A percentile compares a stretch with the other conserved stretches of the same genome.
Evolutionary conservation across 1,140 invertebrate genomes (phyloP).

Genomic region (Sycophila sp.): DNA sequence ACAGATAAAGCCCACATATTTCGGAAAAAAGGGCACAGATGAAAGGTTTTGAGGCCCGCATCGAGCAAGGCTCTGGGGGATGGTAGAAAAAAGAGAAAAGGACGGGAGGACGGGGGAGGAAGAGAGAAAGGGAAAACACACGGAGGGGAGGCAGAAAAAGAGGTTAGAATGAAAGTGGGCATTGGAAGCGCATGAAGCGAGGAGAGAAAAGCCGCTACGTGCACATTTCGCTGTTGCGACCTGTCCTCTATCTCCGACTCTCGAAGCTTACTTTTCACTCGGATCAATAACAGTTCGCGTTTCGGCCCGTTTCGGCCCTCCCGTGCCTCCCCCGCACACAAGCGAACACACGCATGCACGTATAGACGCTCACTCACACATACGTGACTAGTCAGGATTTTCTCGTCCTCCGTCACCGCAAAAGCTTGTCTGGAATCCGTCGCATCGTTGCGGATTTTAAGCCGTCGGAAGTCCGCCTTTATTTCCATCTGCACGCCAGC

Average conservation of each 20-base stretch:
- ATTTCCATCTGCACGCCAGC: conserved; percentile 10
- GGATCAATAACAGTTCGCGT: conserved; percentile 25
- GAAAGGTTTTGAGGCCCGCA: not conserved
- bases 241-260: conserved; percentile 6
- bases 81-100: not conserved
- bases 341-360: not conserved
- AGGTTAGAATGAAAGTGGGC: not conserved
- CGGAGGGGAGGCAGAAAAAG: not conserved
- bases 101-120: not conserved
- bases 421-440: conserved; percentile 3
- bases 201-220: conserved; percentile 4
- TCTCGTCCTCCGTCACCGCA: not conserved
- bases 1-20: conserved; percentile 1
- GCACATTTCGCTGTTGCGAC: not conserved
- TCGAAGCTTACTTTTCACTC: conserved; percentile 27
- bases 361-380: not conserved
- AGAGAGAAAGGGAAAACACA: not conserved
- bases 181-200: not conserved
- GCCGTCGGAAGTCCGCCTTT: not conserved
- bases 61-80: no score
- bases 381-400: no score
- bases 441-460: conserved; percentile 18
- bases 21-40: not conserved
- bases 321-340: no score
- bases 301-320: conserved; percentile 15